Percentiles rank a stretch among this genome's conserved stretches.
Conservation (phyloP, 1,140 invertebrate genomes). For the Drosophila tsacasi region DNA sequence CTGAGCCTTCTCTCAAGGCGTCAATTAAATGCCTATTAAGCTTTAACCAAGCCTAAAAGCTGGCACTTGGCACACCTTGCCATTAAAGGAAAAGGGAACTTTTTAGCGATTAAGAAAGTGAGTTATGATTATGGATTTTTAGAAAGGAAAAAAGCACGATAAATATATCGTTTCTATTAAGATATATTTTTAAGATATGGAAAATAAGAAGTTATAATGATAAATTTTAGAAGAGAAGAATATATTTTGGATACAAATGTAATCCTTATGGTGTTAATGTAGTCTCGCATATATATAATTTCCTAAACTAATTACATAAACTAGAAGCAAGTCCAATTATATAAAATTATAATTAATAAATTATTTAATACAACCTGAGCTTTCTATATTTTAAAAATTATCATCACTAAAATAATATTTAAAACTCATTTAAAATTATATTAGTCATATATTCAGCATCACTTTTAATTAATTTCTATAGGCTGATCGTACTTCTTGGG, state of each 20-base stretch:
- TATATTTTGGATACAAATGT: no score
- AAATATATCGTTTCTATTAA: not conserved
- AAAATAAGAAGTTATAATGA: not conserved
- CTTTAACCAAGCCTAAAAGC: conserved; percentile 34
- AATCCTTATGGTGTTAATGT: no score
- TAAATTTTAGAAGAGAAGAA: no score
- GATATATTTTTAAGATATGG: not conserved
- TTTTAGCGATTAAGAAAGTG: conserved; percentile 6
- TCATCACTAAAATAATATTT: not conserved
- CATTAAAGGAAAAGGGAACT: conserved; percentile 7
- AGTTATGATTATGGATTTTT: not conserved
- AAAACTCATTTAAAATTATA: conserved; percentile 1
- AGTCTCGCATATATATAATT: not conserved
- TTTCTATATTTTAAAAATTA: no score
- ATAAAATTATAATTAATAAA: no score
- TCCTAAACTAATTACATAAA: not conserved
- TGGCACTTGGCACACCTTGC: conserved; percentile 4
- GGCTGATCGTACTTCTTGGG: not conserved
- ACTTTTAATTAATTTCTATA: conserved; percentile 31
- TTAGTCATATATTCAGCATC: conserved; percentile 12
- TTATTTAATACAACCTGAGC: not conserved
- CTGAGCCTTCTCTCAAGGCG: conserved; percentile 29
- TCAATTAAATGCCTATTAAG: conserved; percentile 69
- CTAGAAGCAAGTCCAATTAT: not conserved
- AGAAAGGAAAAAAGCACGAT: no score